Percentiles rank a stretch among this genome's conserved stretches.
Conservation (phyloP, 2,113 vertebrate species). For the Heptranchias perlo region DNA sequence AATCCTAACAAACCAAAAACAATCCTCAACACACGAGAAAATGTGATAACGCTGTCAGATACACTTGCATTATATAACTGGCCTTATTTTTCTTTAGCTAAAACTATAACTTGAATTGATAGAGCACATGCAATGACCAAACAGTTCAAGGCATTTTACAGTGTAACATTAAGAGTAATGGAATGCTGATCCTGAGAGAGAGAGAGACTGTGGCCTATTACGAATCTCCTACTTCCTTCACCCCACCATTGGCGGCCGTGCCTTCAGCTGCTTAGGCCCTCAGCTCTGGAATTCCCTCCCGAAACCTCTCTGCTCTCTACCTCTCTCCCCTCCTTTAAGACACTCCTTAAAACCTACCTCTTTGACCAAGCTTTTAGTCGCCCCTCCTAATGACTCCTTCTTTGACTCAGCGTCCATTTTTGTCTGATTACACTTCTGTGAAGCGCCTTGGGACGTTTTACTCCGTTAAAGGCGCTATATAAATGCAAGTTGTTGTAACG, state of each 20-base stretch:
- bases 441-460: too few species aligned
- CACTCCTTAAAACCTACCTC: too few species aligned
- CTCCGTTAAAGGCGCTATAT: too few species aligned
- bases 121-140: neutral
- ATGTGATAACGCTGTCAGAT: neutral
- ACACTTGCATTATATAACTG: neutral
- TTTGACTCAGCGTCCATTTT: too few species aligned
- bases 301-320: too few species aligned
- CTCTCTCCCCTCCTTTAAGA: too few species aligned
- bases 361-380: too few species aligned
- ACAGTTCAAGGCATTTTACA: neutral
- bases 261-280: too few species aligned
- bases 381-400: too few species aligned
- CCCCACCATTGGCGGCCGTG: too few species aligned
- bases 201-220: neutral
- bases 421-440: too few species aligned
- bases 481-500: neutral
- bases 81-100: neutral
- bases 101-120: neutral
- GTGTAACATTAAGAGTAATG: neutral
- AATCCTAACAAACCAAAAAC: neutral
- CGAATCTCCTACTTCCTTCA: neutral
- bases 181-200: neutral
- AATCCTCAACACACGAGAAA: neutral
- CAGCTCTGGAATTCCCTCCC: too few species aligned